phyloP scores from a whole-genome alignment of 2,113 vertebrate species.

The Oncorhynchus keta region DNA sequence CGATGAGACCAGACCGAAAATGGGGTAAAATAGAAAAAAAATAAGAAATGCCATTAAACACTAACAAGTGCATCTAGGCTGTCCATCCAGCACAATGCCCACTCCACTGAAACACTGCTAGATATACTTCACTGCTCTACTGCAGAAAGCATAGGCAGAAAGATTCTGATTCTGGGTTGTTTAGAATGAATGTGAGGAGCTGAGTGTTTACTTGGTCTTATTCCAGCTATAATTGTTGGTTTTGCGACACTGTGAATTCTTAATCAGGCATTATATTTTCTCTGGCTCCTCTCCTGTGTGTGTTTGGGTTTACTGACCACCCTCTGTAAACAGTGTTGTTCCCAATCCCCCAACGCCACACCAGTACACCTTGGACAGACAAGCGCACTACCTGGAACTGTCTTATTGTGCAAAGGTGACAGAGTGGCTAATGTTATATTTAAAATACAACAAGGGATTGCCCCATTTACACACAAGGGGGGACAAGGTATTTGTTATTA shows the following conservation, averaged over 20 bases:
- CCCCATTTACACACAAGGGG: conserved; percentile 3
- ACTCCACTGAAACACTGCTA: not conserved
- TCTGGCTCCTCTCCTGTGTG: conserved; percentile 29
- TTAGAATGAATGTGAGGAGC: conserved; percentile 48
- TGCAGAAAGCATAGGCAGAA: not conserved
- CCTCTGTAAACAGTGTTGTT: conserved; percentile 47
- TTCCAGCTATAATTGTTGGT: conserved; percentile 59
- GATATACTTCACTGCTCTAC: conserved; percentile 11
- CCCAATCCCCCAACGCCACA: conserved; percentile 40
- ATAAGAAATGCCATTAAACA: too few species aligned
- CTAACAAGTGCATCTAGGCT: too few species aligned
- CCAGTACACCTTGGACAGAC: conserved; percentile 41
- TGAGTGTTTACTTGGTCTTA: conserved; percentile 52
- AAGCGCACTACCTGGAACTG: conserved; percentile 2
- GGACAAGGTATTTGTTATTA: conserved; percentile 5
- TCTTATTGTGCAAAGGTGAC: conserved; percentile 40
- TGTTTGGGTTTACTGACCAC: conserved; percentile 50
- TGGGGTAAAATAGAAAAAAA: too few species aligned
- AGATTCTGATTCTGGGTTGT: conserved; percentile 25
- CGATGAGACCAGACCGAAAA: too few species aligned
- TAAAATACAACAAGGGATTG: conserved; percentile 10
- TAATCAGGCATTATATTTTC: conserved; percentile 57
- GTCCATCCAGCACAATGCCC: not conserved
- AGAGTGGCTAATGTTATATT: conserved; percentile 38
- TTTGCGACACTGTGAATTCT: conserved; percentile 58